Evolutionary conservation across 2,888 invertebrate species (phyloP).

Genomic region (Agrotis clavis): DNA sequence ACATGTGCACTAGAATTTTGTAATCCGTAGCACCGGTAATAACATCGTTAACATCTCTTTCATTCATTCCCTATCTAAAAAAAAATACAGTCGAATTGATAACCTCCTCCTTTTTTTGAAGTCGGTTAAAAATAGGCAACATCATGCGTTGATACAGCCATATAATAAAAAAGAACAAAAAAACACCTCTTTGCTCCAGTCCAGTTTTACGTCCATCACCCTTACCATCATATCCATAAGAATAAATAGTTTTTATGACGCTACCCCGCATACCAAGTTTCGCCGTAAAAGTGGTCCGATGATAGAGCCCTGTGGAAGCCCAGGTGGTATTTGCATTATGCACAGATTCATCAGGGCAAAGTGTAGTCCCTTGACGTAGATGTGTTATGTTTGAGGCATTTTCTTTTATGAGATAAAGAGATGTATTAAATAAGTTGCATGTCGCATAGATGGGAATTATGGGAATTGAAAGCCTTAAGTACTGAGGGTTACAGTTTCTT

Average conservation of each 20-base stretch:
- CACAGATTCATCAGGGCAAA: constrained; percentile 60
- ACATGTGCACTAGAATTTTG: too few species aligned
- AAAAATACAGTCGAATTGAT: too few species aligned
- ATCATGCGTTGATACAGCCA: too few species aligned
- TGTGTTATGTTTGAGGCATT: constrained; percentile 48
- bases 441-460: too few species aligned
- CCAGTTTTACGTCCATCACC: constrained; percentile 12
- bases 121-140: too few species aligned
- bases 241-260: constrained; percentile 43
- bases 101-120: too few species aligned
- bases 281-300: constrained; percentile 41
- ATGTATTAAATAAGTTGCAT: constrained; percentile 4
- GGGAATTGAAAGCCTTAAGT: not conserved
- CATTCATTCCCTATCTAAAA: too few species aligned
- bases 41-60: too few species aligned
- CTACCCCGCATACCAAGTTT: constrained; percentile 20
- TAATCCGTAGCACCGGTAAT: too few species aligned
- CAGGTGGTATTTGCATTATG: constrained; percentile 60
- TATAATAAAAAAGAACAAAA: not conserved
- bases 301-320: constrained; percentile 35
- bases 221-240: constrained; percentile 19
- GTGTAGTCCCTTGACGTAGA: constrained; percentile 46
- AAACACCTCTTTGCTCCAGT: constrained; percentile 10
- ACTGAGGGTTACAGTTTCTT: not conserved
- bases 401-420: constrained; percentile 16